Percentiles rank a stretch among this genome's conserved stretches.
These are phyloP conservation scores for Volucella bombylans DNA, from an alignment of 2,888 invertebrate species.

Conservation along the genomic window DNA sequence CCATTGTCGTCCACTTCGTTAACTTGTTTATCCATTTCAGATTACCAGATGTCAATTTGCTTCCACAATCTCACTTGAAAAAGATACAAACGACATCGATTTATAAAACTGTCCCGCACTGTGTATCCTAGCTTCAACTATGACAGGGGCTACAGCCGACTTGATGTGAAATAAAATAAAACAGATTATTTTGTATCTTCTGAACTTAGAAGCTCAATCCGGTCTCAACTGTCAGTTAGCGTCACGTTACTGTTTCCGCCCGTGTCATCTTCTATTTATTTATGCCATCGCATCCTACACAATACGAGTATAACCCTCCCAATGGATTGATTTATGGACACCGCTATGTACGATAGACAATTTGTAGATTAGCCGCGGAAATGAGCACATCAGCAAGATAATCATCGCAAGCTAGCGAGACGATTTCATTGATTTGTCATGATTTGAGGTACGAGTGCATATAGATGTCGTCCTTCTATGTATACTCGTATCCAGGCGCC, in stretches of 20 bases:
- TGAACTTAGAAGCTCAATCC: conserved; percentile 37
- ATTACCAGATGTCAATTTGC: no score
- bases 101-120: conserved; percentile 12
- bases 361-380: conserved; percentile 45
- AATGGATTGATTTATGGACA: conserved; percentile 20
- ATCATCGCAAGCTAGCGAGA: conserved; percentile 23
- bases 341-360: neutral
- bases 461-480: neutral
- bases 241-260: conserved; percentile 9
- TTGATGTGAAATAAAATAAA: conserved; percentile 9
- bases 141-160: no score
- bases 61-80: no score
- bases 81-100: conserved; percentile 10
- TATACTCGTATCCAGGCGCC: conserved; percentile 11
- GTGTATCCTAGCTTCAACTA: neutral
- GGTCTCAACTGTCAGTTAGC: conserved; percentile 43
- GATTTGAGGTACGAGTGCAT: neutral
- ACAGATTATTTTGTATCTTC: conserved; percentile 44
- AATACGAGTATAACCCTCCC: conserved; percentile 6
- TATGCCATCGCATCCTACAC: conserved; percentile 20
- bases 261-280: conserved; percentile 48
- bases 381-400: conserved; percentile 50
- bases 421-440: conserved; percentile 40
- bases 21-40: no score
- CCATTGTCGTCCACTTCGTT: no score